These are phyloP conservation scores for Eupithecia dodoneata DNA, from an alignment of 2,888 invertebrate species.

Conservation along the genomic window DNA sequence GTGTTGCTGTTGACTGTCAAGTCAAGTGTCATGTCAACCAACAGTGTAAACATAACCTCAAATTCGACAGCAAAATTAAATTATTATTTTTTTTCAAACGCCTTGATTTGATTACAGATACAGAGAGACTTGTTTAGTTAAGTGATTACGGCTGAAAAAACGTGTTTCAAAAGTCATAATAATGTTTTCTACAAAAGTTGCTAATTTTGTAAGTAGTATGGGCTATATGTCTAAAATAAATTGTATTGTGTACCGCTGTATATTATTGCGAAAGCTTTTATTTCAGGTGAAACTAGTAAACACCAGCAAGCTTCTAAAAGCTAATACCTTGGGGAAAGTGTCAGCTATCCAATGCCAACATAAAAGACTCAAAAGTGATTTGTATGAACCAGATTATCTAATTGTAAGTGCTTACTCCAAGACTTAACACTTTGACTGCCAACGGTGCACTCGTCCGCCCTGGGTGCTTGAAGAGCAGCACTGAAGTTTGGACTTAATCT, in stretches of 20 bases:
- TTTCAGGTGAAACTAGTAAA: conserved; percentile 53
- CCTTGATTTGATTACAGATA: neutral
- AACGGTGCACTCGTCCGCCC: no score
- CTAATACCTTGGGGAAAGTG: conserved; percentile 36
- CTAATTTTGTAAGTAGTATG: conserved; percentile 8
- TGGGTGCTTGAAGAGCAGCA: no score
- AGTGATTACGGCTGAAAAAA: neutral
- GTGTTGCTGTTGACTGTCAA: no score
- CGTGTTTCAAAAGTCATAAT: neutral
- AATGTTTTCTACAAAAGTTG: conserved; percentile 9
- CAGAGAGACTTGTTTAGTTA: no score
- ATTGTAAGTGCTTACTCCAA: conserved; percentile 80
- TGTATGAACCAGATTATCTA: conserved; percentile 90
- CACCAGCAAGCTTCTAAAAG: conserved; percentile 45
- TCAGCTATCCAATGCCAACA: conserved; percentile 50
- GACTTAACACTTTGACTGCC: no score
- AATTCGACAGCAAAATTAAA: neutral
- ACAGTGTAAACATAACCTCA: conserved; percentile 7
- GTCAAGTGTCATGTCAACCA: neutral
- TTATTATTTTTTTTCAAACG: neutral
- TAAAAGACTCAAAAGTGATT: conserved; percentile 65
- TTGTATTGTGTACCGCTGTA: neutral
- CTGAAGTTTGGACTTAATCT: neutral
- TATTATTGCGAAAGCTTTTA: neutral
- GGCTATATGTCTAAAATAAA: neutral